Conservation (phyloP, 35 echinoderm and acorn worm species). For the Chiridota heheva region DNA sequence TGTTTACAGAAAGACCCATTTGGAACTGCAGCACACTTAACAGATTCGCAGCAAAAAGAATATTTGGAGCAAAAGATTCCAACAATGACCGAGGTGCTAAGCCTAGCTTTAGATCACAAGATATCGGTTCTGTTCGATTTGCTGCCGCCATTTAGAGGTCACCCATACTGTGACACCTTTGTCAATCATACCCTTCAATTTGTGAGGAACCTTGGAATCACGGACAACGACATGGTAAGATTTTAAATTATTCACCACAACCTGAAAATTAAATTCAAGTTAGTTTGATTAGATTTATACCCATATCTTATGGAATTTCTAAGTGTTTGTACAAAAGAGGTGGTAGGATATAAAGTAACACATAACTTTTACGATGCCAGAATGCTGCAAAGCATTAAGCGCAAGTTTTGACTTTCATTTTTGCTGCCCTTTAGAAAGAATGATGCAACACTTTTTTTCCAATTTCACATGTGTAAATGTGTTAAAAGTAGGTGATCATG, state of each 20-base stretch:
- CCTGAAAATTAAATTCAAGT: no score
- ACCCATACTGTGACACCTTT: constrained; percentile 29
- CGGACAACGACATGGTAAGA: constrained; percentile 23
- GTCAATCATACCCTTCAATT: constrained; percentile 3
- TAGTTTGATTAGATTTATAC: no score
- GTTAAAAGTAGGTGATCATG: no score
- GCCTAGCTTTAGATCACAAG: constrained; percentile 36
- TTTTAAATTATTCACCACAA: background rate
- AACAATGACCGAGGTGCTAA: constrained; percentile 41
- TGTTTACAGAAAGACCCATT: constrained; percentile 61
- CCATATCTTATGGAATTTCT: no score
- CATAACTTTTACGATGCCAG: no score
- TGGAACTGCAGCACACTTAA: constrained; percentile 28
- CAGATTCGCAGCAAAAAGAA: constrained; percentile 25
- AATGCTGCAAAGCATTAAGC: no score
- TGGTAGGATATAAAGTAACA: no score
- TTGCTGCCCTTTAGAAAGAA: no score
- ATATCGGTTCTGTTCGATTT: constrained; percentile 57
- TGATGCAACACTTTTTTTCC: no score
- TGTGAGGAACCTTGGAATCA: constrained; percentile 2
- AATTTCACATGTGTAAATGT: no score
- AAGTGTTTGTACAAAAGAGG: no score
- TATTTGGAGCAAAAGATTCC: constrained; percentile 48
- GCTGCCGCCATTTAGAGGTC: constrained; percentile 17
- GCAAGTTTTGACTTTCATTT: no score